phyloP scores from a whole-genome alignment of 1,140 invertebrate species.

The Lordiphosa stackelbergi region DNA sequence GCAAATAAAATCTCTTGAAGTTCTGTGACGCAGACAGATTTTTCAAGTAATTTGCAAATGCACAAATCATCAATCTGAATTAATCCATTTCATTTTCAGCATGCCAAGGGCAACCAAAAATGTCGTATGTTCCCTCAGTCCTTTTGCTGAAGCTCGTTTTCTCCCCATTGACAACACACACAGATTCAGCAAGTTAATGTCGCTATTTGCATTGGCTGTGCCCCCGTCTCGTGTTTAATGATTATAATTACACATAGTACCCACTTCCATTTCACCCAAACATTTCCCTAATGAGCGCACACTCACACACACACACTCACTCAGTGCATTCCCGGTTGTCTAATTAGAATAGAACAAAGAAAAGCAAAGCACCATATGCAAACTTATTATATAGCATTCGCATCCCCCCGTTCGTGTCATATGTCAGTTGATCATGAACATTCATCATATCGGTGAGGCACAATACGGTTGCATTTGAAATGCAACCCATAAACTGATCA shows the following conservation, averaged over 20 bases:
- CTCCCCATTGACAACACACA: conserved; percentile 38
- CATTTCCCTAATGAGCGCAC: conserved; percentile 48
- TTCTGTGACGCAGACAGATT: no score
- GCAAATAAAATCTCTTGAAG: no score
- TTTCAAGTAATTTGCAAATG: no score
- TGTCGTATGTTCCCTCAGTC: background rate
- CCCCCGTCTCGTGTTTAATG: conserved; percentile 52
- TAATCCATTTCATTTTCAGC: no score
- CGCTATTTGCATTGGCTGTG: conserved; percentile 52
- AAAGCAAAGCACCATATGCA: background rate
- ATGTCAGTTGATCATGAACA: no score
- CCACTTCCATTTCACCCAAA: conserved; percentile 23
- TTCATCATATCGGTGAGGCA: no score
- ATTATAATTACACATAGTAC: conserved; percentile 56
- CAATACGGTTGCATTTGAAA: no score
- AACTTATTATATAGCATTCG: conserved; percentile 5
- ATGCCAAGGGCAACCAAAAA: no score
- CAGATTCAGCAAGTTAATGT: conserved; percentile 52
- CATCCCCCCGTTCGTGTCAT: no score
- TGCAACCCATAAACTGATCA: no score
- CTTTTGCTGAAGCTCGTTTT: background rate
- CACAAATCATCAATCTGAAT: no score
- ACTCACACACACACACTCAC: background rate
- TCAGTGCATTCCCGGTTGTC: conserved; percentile 20
- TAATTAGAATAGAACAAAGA: conserved; percentile 49